Conservation (phyloP, 2,888 invertebrate genomes). For the Lasioglossum malachurum region DNA sequence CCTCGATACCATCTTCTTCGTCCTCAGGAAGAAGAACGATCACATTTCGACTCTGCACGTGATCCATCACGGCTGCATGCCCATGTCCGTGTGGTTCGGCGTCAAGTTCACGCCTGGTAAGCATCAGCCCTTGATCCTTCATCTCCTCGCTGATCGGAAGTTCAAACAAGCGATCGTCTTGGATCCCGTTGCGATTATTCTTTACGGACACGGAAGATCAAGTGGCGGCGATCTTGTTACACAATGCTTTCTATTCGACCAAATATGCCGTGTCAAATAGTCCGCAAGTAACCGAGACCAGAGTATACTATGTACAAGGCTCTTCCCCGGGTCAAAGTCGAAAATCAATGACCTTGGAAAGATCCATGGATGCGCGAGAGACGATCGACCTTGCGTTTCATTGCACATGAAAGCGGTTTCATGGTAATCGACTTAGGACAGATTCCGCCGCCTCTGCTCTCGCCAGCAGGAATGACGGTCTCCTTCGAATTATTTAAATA, state of each 20-base stretch:
- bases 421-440: neutral
- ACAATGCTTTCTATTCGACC: neutral
- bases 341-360: neutral
- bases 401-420: neutral
- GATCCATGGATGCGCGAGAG: neutral
- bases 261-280: neutral
- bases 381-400: neutral
- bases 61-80: slow-evolving; percentile 98
- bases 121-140: slow-evolving; percentile 60
- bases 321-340: neutral
- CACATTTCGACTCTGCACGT: slow-evolving; percentile 97
- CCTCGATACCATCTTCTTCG: slow-evolving; percentile 97
- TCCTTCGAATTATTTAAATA: slow-evolving; percentile 4
- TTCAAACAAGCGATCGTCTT: neutral
- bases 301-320: neutral
- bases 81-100: slow-evolving; percentile 96
- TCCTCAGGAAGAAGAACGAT: slow-evolving; percentile 96
- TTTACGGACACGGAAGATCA: no score
- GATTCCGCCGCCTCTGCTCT: neutral
- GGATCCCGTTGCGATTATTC: no score
- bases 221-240: neutral
- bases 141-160: neutral
- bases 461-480: neutral
- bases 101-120: slow-evolving; percentile 94
- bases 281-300: neutral